Conservation (phyloP, 2,113 vertebrate genomes). For the Nipponia nippon region DNA sequence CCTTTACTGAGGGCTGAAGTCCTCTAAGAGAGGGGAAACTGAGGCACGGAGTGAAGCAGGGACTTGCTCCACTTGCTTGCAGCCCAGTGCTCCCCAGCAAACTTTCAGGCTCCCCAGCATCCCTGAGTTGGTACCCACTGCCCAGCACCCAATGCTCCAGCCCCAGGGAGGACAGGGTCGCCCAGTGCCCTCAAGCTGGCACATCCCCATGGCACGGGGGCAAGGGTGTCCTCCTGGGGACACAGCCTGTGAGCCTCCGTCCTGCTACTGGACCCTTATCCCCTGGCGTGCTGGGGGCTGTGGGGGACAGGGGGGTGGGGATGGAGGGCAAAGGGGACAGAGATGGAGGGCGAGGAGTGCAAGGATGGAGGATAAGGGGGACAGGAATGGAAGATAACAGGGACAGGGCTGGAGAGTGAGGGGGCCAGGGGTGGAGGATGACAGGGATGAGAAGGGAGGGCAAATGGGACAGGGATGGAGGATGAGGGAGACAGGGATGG, state of each 20-base stretch:
- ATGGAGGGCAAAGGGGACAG: fast-evolving
- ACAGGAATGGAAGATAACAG: neutral
- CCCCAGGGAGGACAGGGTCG: fast-evolving
- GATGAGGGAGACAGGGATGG: neutral
- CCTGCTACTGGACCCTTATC: neutral
- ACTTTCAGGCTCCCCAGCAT: neutral
- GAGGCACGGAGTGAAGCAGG: neutral
- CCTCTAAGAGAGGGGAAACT: neutral
- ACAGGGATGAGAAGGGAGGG: neutral
- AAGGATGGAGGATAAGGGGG: neutral
- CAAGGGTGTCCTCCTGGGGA: neutral
- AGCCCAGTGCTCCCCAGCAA: neutral
- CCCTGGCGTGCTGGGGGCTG: fast-evolving
- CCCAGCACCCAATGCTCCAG: neutral
- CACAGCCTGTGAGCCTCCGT: fast-evolving
- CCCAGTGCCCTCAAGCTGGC: neutral
- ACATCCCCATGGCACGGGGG: fast-evolving
- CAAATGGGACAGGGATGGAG: neutral
- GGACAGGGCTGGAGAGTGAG: neutral
- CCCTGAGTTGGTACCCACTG: fast-evolving
- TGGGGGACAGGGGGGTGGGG: neutral
- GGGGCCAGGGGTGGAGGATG: neutral
- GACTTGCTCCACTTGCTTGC: neutral
- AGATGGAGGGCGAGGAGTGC: neutral
- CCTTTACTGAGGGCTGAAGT: neutral